These are phyloP conservation scores for Charadrius vociferus DNA, from an alignment of 2,113 vertebrate genomes.

Conservation along the genomic window DNA sequence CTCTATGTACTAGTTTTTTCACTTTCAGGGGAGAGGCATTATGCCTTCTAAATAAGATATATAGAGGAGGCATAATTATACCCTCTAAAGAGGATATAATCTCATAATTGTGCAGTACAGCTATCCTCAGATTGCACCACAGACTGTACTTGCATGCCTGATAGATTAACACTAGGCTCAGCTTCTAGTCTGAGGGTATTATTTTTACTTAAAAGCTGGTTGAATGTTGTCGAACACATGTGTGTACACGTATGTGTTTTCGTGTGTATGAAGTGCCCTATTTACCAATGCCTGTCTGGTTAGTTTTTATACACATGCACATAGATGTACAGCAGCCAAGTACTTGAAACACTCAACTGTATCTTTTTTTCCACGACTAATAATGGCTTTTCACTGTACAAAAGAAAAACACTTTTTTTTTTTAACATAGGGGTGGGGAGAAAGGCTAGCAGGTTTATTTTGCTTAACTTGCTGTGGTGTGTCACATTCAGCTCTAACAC, in stretches of 20 bases:
- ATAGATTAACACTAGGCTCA: slow-evolving; percentile 44
- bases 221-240: slow-evolving; percentile 41
- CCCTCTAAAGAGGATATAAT: slow-evolving; percentile 40
- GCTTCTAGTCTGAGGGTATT: slow-evolving; percentile 26
- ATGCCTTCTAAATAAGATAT: slow-evolving; percentile 50
- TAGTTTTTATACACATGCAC: slow-evolving; percentile 34
- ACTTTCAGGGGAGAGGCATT: not conserved
- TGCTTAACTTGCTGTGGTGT: slow-evolving; percentile 29
- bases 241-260: not conserved
- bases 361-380: not conserved
- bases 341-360: slow-evolving; percentile 55
- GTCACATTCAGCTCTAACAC: slow-evolving; percentile 6
- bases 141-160: slow-evolving; percentile 37
- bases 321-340: slow-evolving; percentile 15
- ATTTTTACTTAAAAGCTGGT: slow-evolving; percentile 59
- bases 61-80: slow-evolving; percentile 53
- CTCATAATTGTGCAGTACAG: slow-evolving; percentile 55
- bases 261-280: slow-evolving; percentile 28
- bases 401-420: slow-evolving; percentile 23
- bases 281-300: slow-evolving; percentile 30
- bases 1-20: not conserved
- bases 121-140: slow-evolving; percentile 58
- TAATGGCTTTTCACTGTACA: slow-evolving; percentile 45
- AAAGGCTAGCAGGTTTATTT: slow-evolving; percentile 47
- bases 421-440: not conserved